Base-by-base conservation (phyloP, 2,797 vertebrate species). In the Orientallactaga sibirica region DNA sequence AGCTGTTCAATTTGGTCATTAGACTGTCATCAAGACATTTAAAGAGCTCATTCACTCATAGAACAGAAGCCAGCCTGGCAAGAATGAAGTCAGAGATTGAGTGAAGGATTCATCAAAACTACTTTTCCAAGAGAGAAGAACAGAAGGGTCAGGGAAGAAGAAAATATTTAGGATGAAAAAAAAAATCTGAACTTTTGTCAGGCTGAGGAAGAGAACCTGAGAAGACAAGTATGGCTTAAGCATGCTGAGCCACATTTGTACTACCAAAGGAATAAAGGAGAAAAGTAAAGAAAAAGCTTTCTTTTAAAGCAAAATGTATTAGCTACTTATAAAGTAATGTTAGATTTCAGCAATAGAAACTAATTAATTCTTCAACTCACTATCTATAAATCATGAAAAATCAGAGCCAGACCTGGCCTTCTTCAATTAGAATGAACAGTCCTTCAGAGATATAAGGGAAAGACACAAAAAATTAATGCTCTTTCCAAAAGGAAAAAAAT, bases 401-500 rank as follows among this genome's bases (percentile, higher is more conserved):
- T 67, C 71, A 86, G 22, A 92, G 43, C 64, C n/a, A n/a, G n/a
- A n/a, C n/a, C n/a, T 33, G 75, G 37, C 3, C 20, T 80, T 58
- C 64, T 92, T 78, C 80, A 16, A 55, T 75, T 89, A 71, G 25
- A 86, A 77, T 75, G 2, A 79, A 64, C 27, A 64, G 7, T 62
- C 74, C 87, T 76, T 82, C 75, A 81, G 74, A 80, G 16, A 70
- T 92, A 29, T 10, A 41, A 92, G 83, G 67, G 78, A 75, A 96
- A 43, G 62, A 6, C 73, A 93, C 93, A 96, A 94, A 89, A 89
- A 86, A 90, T 27, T 68, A 86, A 16, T 61, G 64, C 83, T 96
- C 81, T 92, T 95, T 97, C 88, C 82, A 95, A 4, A 41, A 93
- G 52, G 5, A 94, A 93, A 95, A 96, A 71, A 48, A 43, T 87